Evolutionary conservation across 2,797 vertebrate genomes (phyloP), one percentile per base, ranked within the genome.

Genomic region (Gymnocypris eckloni): DNA sequence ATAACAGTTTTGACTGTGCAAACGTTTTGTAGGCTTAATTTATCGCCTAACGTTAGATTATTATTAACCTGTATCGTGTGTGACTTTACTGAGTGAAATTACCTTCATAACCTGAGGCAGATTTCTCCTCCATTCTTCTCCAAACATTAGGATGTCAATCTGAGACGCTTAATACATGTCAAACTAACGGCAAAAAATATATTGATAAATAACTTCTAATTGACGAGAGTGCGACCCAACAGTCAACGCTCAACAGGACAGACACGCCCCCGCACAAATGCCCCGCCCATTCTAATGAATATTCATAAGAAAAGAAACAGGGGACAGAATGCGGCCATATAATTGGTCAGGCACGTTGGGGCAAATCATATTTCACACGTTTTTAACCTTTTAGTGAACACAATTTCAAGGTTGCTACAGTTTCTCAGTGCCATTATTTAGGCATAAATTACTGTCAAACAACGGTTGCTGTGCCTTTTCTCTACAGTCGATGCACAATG

Each of bases 101-200:
- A 85, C 83, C 83, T 56, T 45, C 39, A 61, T 3, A 33, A 61
- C 20, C 7, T 18, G 76, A 79, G 64, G 39, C 33, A 70, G 37
- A 48, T 71, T 59, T 79, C 25, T 48, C 66, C 50, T 56, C 83
- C 83, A 79, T 79, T 69, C 16, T 69, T 43, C 33, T 43, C 6
- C n/a, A 56, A n/a, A 59, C 39, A 25, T 22, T 12, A 22, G n/a
- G n/a, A 33, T 13, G 12, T 59, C n/a, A 56, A 11, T 33, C 33
- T 39, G 6, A 82, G 10, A 71, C 1, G 15, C 2, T 39, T 64
- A n/a, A 69, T 48, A 79, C 45, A 33, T 33, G 4, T 75, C 43
- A 52, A 18, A 25, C 2, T 13, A 61, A 50, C 2, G 1, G 37
- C n/a, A 54, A 73, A 50, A 64, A 50, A n/a, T 10, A 2, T 2